Conservation (phyloP, 2,888 invertebrate genomes). For the Anarsia innoxiella region DNA sequence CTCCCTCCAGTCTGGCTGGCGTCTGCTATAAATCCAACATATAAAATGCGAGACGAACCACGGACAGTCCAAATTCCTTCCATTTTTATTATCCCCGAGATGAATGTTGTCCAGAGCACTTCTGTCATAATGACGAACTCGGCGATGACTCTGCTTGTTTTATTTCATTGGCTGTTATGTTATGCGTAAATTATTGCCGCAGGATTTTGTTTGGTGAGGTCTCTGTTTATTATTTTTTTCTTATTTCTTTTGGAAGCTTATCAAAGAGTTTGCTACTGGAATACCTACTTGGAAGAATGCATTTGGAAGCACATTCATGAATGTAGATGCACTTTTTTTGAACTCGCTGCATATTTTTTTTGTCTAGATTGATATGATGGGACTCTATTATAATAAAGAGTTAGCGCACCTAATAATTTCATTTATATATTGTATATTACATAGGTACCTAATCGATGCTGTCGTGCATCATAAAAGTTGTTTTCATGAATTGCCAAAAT, state of each 20-base stretch:
- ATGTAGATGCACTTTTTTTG: too few relatives aligned
- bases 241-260: not conserved
- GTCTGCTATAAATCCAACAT: conserved; percentile 35
- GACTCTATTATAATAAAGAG: too few relatives aligned
- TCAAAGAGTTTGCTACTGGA: not conserved
- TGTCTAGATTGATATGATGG: too few relatives aligned
- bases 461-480: too few relatives aligned
- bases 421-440: too few relatives aligned
- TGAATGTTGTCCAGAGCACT: conserved; percentile 7
- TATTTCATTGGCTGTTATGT: not conserved
- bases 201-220: too few relatives aligned
- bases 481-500: conserved; percentile 7
- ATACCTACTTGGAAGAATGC: not conserved
- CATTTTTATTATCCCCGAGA: conserved; percentile 28
- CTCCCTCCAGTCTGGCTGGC: conserved; percentile 29
- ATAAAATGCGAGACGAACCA: conserved; percentile 33
- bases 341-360: too few relatives aligned
- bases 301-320: too few relatives aligned
- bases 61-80: conserved; percentile 27
- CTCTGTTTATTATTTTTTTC: too few relatives aligned
- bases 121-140: conserved; percentile 1
- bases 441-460: too few relatives aligned
- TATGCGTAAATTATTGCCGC: conserved; percentile 1
- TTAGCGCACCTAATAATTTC: too few relatives aligned
- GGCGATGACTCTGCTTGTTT: conserved; percentile 5